Evolutionary conservation across 1,140 invertebrate species (phyloP), one percentile per base, ranked within the genome.

Genomic region (Meteorus sp.): DNA sequence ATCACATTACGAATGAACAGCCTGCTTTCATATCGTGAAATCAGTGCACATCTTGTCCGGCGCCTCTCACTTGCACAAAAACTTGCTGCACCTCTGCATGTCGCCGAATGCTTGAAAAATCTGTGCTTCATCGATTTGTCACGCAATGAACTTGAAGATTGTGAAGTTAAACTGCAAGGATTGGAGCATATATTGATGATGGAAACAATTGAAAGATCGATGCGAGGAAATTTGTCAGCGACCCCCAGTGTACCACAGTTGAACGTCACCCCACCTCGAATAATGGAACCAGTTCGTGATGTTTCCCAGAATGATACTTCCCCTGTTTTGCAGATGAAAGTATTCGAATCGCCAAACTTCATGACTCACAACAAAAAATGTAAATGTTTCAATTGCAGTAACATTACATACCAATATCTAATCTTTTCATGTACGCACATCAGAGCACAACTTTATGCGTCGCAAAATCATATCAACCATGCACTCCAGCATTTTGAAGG

Each of bases 121-220:
- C 20, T 75, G 0, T 72, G 72, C 41, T 70, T 69, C 6, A 63
- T 79, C 5, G 75, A 77, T 53, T 27, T 80, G 0, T 67, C 69
- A 0, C 72, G 71, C 15, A 56, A 48, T 0, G 59, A 72, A 4
- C 3, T 74, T 3, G 61, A 66, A 0, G 69, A 77, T 13, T 78
- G 76, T 20, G 74, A 78, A 31, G 63, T 76, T 1, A 74, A 74
- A 43, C 51, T 80, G 2, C 69, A 70, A 20, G 69, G 71, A 0
- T 56, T 79, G 3, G 77, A 80, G 33, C 64, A 72, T 11, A 74
- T 80, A 17, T 48, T 80, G 3, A 64, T 64, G 8, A 65, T 77
- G 1, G 74, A 78, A 6, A 63, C 53, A 2, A 63, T 72, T 44
- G 44, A 64, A 15, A 0, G 45, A 1, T 66, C 65, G 0, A 67